Evolutionary conservation across 35 echinoderm and acorn worm genomes (phyloP).

Genomic region (Lytechinus pictus): DNA sequence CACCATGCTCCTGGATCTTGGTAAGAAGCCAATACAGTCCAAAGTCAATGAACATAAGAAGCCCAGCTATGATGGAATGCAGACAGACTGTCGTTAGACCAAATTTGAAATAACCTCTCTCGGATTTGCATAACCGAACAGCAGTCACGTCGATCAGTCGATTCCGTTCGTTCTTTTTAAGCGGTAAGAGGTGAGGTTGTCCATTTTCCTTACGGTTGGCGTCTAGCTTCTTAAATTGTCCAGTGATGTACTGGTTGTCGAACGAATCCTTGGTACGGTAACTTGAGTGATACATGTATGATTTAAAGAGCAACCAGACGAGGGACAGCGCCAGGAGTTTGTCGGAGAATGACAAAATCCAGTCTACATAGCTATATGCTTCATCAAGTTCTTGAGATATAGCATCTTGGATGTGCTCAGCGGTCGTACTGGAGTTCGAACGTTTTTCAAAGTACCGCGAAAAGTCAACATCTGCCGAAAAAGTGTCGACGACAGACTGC

Average conservation of each 20-base stretch:
- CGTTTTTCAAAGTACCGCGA: constrained; percentile 61
- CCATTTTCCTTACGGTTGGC: constrained; percentile 56
- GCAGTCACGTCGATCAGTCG: constrained; percentile 71
- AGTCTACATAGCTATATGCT: constrained; percentile 51
- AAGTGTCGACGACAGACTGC: constrained; percentile 42
- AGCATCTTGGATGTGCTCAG: constrained; percentile 61
- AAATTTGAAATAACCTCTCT: constrained; percentile 80
- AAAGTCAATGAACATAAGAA: constrained; percentile 77
- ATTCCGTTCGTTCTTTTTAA: constrained; percentile 79
- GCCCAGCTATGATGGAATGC: constrained; percentile 65
- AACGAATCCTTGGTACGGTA: constrained; percentile 87
- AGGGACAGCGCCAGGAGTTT: constrained; percentile 85
- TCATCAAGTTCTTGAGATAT: constrained; percentile 65
- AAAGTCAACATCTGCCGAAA: constrained; percentile 74
- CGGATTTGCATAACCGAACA: constrained; percentile 62
- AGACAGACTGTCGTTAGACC: constrained; percentile 73
- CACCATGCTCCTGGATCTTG: constrained; percentile 62
- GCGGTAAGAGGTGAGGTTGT: constrained; percentile 60
- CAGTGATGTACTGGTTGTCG: constrained; percentile 89
- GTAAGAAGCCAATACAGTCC: constrained; percentile 72
- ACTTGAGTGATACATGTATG: constrained; percentile 78
- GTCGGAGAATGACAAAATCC: constrained; percentile 68
- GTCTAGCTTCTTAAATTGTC: constrained; percentile 78
- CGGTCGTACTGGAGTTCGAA: constrained; percentile 54
- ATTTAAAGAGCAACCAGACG: constrained; percentile 68